A percentile compares a stretch with the other conserved stretches of the same genome.
Conservation (phyloP, 2,113 vertebrate species). For the Diadophis punctatus region DNA sequence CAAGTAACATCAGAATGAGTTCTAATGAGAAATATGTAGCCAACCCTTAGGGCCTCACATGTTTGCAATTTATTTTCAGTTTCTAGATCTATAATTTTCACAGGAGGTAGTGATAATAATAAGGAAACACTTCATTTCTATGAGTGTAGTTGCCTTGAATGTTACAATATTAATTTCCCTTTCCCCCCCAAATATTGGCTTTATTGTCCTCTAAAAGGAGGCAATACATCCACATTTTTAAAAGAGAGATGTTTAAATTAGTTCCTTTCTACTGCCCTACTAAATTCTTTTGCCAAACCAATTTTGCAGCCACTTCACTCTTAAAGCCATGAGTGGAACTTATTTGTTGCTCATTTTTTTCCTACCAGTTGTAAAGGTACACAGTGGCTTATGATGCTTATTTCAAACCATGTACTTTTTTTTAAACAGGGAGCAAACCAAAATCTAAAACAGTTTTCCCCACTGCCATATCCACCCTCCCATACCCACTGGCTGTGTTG, state of each 20-base stretch:
- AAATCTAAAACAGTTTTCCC: not conserved
- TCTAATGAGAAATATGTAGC: not conserved
- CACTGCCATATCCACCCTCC: not conserved
- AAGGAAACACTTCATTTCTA: not conserved
- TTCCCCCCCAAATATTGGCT: not conserved
- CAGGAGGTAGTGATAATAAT: not conserved
- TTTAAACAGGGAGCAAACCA: constrained; percentile 43
- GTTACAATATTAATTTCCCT: not conserved
- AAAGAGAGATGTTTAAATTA: not conserved
- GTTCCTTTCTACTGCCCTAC: not conserved
- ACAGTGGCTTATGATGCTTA: constrained; percentile 14
- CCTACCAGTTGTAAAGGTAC: not conserved
- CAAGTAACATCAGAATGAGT: not conserved
- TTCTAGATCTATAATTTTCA: not conserved
- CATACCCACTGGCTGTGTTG: not conserved
- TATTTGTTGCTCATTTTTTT: not conserved
- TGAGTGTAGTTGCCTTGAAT: not conserved
- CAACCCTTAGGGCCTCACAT: not conserved
- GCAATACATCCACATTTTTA: not conserved
- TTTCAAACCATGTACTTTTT: not conserved
- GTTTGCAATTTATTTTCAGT: not conserved
- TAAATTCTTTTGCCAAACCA: not conserved
- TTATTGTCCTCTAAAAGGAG: not conserved
- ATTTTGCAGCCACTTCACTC: not conserved
- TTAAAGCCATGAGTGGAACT: constrained; percentile 16